Percentiles rank a stretch among this genome's conserved stretches.
Conservation (phyloP, 2,888 invertebrate genomes). For the Abrostola tripartita region DNA sequence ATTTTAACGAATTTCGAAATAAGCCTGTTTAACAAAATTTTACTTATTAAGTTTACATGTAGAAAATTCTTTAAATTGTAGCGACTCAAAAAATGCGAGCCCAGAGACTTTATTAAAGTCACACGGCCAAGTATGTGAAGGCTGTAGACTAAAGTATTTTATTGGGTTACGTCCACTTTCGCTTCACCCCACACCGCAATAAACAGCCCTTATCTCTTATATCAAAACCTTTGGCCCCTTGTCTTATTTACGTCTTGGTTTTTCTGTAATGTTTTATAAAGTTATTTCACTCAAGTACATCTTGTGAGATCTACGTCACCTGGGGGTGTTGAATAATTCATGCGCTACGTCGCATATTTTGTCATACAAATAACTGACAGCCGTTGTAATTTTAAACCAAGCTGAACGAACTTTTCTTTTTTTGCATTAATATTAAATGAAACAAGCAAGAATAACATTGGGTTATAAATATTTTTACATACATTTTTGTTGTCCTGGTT, state of each 20-base stretch:
- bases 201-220: slow-evolving; percentile 69
- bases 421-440: slow-evolving; percentile 33
- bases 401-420: slow-evolving; percentile 35
- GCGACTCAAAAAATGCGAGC: slow-evolving; percentile 51
- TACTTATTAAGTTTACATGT: slow-evolving; percentile 7
- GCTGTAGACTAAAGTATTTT: slow-evolving; percentile 68
- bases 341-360: slow-evolving; percentile 63
- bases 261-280: slow-evolving; percentile 48
- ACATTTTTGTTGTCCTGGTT: background rate
- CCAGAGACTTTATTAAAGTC: slow-evolving; percentile 65
- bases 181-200: slow-evolving; percentile 64
- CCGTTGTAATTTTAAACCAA: slow-evolving; percentile 59
- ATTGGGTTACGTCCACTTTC: slow-evolving; percentile 63
- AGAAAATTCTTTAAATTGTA: slow-evolving; percentile 32
- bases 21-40: slow-evolving; percentile 15
- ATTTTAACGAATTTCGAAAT: slow-evolving; percentile 14
- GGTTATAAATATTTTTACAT: slow-evolving; percentile 5
- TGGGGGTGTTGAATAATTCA: slow-evolving; percentile 69
- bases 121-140: slow-evolving; percentile 62
- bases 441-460: slow-evolving; percentile 11
- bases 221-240: slow-evolving; percentile 65
- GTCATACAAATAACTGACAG: slow-evolving; percentile 67
- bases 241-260: slow-evolving; percentile 54
- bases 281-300: slow-evolving; percentile 62
- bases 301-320: slow-evolving; percentile 69